Conservation (phyloP, 2,797 vertebrate species). For the Periparus ater region DNA sequence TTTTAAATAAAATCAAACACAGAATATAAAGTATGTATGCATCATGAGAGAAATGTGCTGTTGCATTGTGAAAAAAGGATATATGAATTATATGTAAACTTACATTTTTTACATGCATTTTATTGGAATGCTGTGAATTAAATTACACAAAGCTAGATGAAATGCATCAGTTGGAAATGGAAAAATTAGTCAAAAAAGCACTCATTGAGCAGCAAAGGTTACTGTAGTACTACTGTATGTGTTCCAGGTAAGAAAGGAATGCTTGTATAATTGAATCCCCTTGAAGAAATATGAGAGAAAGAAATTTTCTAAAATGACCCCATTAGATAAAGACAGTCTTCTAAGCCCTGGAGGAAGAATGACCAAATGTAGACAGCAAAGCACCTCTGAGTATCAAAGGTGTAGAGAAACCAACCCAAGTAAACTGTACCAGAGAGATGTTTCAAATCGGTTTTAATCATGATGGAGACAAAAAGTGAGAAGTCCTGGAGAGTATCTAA, state of each 20-base stretch:
- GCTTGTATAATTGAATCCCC: background rate
- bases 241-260: background rate
- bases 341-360: background rate
- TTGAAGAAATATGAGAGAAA: background rate
- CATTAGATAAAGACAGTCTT: background rate
- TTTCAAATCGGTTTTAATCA: background rate
- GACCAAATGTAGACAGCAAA: background rate
- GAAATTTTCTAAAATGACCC: background rate
- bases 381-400: background rate
- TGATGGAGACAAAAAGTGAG: background rate
- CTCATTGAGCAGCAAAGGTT: background rate
- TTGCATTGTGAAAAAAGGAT: background rate
- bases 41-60: background rate
- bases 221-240: background rate
- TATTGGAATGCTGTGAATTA: background rate
- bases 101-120: background rate
- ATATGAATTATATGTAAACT: background rate
- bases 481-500: background rate
- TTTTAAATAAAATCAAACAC: background rate
- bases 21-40: background rate
- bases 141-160: background rate
- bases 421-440: background rate
- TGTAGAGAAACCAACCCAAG: background rate
- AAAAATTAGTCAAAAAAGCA: background rate
- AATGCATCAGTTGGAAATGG: background rate